Evolutionary conservation across 2,113 vertebrate species (phyloP).

Genomic region (Dascyllus trimaculatus): DNA sequence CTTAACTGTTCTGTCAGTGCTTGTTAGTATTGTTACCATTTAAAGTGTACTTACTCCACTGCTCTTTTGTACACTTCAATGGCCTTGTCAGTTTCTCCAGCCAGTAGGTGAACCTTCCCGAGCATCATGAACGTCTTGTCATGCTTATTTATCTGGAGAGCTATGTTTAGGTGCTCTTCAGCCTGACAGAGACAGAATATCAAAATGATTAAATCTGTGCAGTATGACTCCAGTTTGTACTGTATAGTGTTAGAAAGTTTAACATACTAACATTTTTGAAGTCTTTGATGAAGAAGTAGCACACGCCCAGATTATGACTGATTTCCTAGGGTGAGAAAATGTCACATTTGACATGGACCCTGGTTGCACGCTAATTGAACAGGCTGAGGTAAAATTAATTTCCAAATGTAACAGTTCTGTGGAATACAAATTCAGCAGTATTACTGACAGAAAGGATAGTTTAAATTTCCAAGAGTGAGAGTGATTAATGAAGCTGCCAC

Average conservation of each 20-base stretch:
- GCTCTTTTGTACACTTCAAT: constrained; percentile 93
- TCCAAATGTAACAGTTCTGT: constrained; percentile 24
- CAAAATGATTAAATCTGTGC: constrained; percentile 9
- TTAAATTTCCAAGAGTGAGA: constrained; percentile 1
- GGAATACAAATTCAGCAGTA: constrained; percentile 6
- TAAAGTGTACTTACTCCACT: constrained; percentile 89
- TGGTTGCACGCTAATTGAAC: constrained; percentile 15
- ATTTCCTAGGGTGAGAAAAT: constrained; percentile 88
- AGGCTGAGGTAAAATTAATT: constrained; percentile 11
- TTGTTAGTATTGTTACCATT: background rate
- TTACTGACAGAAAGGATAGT: background rate
- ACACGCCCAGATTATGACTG: constrained; percentile 95
- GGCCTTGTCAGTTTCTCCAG: constrained; percentile 90
- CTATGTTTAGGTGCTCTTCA: constrained; percentile 91
- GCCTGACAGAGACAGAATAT: constrained; percentile 83
- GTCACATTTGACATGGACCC: constrained; percentile 35
- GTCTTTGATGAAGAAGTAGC: constrained; percentile 95
- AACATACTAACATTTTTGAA: constrained; percentile 89
- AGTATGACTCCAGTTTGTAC: background rate
- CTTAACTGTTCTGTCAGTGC: too few relatives aligned
- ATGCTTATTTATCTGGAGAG: constrained; percentile 92
- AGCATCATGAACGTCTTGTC: constrained; percentile 93
- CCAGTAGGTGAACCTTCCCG: constrained; percentile 91
- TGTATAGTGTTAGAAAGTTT: constrained; percentile 3
- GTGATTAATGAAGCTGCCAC: constrained; percentile 13